Conservation (phyloP, 1,140 invertebrate species). For the Calliopsis andreniformis region DNA sequence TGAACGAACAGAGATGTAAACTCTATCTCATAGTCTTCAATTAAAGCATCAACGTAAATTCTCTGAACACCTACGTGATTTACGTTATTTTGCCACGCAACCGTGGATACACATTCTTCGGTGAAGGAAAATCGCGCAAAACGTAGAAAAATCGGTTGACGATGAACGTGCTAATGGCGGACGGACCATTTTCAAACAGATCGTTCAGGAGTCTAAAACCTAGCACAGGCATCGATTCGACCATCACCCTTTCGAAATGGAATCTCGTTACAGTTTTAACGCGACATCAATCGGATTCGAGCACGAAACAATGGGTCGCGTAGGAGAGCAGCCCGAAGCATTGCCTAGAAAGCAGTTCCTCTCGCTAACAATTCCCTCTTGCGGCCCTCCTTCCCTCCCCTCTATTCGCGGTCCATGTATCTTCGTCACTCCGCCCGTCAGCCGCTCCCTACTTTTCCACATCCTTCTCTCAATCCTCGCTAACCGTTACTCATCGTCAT, state of each 20-base stretch:
- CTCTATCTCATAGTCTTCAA: too few species aligned
- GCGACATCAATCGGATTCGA: slow-evolving; percentile 33
- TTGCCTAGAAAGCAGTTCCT: slow-evolving; percentile 30
- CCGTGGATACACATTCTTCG: too few species aligned
- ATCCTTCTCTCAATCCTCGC: neutral
- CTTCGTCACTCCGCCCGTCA: neutral
- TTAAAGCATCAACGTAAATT: too few species aligned
- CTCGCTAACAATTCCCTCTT: slow-evolving; percentile 23
- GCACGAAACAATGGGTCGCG: slow-evolving; percentile 22
- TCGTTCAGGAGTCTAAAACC: too few species aligned
- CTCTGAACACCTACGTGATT: too few species aligned
- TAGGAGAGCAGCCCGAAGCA: slow-evolving; percentile 23
- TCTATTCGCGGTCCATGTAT: neutral
- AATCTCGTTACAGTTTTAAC: slow-evolving; percentile 41
- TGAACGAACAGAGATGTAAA: too few species aligned
- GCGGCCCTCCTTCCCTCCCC: neutral
- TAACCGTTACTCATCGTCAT: neutral
- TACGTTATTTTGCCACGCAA: too few species aligned
- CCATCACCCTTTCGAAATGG: slow-evolving; percentile 8
- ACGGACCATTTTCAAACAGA: too few species aligned
- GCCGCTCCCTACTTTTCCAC: neutral
- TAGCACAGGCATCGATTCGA: slow-evolving; percentile 1
- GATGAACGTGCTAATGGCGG: too few species aligned
- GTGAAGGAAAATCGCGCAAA: too few species aligned
- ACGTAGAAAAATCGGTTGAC: too few species aligned